Evolutionary conservation across 2,888 invertebrate genomes (phyloP), one percentile per base, ranked within the genome.

Genomic region (Apamea monoglypha): DNA sequence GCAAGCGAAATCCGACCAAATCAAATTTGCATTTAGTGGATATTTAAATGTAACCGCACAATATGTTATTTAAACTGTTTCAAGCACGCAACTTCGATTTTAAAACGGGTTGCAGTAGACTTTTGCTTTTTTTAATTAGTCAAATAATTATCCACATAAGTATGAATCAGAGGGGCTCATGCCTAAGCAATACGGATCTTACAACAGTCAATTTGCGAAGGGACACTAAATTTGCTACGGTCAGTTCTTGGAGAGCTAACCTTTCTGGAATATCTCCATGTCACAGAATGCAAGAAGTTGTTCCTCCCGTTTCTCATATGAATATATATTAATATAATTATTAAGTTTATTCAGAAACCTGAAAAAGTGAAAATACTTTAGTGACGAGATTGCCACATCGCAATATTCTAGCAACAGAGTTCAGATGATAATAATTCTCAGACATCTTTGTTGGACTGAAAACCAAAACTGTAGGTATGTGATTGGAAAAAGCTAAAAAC

Each of bases 11-110:
- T 89, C 88, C 86, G 74, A 89, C 87, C 82, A 88, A 88, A 88
- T 82, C 80, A 88, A 89, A 91, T 92, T 91, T 91, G 79, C 89
- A 90, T 92, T 91, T 88, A 82, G 88, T 90, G 87, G 87, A 91
- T 89, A 91, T 89, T 91, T 87, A 85, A 90, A 87, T 83, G 82
- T 87, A 80, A 85, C 84, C 86, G 80, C 86, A 88, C 81, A 88
- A 84, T 83, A 87, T 85, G 83, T 83, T 87, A 87, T 89, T 85
- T 84, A 77, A 83, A 81, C 74, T 67, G 84, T 79, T 84, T 74
- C 44, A 63, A 44, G 73, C 69, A 81, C 67, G 82, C 64, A 76
- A 84, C 53, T 66, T 74, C 12, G 74, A 71, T 68, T 80, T 80
- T 69, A 56, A 71, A 76, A 64, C 14, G 18, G 25, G 18, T 18